These are phyloP conservation scores for Pollachius pollachius DNA, from an alignment of 2,113 vertebrate genomes.

Conservation along the genomic window DNA sequence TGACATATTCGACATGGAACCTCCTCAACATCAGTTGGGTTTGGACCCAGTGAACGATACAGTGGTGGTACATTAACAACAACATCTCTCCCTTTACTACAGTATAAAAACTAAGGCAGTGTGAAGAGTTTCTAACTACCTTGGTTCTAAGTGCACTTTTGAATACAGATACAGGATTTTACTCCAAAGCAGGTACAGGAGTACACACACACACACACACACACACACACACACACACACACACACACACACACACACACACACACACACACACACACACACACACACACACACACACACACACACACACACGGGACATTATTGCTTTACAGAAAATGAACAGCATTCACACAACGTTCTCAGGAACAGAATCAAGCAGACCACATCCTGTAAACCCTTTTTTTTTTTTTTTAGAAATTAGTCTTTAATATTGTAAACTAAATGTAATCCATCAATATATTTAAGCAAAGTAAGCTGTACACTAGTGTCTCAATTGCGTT, in stretches of 20 bases:
- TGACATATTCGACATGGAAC: no score
- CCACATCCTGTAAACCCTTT: slow-evolving; percentile 40
- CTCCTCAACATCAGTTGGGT: no score
- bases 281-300: no score
- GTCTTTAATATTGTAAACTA: slow-evolving; percentile 59
- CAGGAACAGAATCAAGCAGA: slow-evolving; percentile 35
- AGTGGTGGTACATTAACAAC: no score
- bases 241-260: no score
- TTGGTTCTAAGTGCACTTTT: slow-evolving; percentile 51
- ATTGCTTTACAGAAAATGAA: slow-evolving; percentile 31
- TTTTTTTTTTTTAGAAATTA: slow-evolving; percentile 6
- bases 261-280: no score
- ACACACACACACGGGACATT: slow-evolving; percentile 17
- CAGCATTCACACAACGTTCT: slow-evolving; percentile 38
- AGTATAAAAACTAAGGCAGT: slow-evolving; percentile 41
- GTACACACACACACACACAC: no score
- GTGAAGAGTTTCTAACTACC: no score
- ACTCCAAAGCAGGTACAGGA: slow-evolving; percentile 11
- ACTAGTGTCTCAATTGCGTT: slow-evolving; percentile 61
- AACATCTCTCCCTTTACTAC: slow-evolving; percentile 33
- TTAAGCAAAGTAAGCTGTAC: slow-evolving; percentile 62
- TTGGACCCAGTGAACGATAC: no score
- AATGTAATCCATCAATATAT: slow-evolving; percentile 33
- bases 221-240: no score
- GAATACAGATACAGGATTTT: slow-evolving; percentile 26